Base-by-base conservation (phyloP, 2,797 vertebrate genomes). In the Alca torda region DNA sequence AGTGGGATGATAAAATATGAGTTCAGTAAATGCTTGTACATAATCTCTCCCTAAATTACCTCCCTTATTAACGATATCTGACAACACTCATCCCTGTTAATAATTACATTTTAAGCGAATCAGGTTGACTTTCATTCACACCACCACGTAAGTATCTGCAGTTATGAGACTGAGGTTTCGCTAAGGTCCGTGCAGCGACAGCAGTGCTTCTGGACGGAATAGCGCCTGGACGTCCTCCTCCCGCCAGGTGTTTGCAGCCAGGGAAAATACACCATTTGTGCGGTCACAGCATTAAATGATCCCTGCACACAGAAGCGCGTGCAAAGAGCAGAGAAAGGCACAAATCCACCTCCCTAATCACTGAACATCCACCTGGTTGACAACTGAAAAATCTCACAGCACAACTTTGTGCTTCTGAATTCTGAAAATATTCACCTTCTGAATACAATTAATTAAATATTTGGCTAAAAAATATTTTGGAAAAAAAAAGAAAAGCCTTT, bases 221-320 rank as follows among this genome's bases (percentile, higher is more conserved):
- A 16, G 14, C 5, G 1, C 13, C 17, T 30, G 73, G 51, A 80
- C 69, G 81, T 56, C 25, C 76, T 89, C 73, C 53, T 95, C 57
- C 68, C 16, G 14, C 53, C 73, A 75, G 57, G 54, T 69, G 54
- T 53, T 20, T 86, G 82, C 91, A 94, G 88, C 86, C 69, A 67
- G 79, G 82, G 79, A 73, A 87, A 86, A 82, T 5, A 67, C 2
- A 8, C 43, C 21, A 24, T 91, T 96, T 93, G 93, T 95, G 93
- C 89, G 2, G 93, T 97, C 97, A 97, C 94, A 97, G 96, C 95
- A 74, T 96, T 96, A 96, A 96, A 86, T 4, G 82, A 82, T 67
- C 92, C 90, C 76, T 91, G 84, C 93, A 86, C 43, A 17, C 48
- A 67, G 48, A 68, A 65, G 19, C 4, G 17, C 0, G 3, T 35